A percentile compares a stretch with the other conserved stretches of the same genome.
phyloP scores from a whole-genome alignment of 2,888 invertebrate species.

The Agonopterix arenella region DNA sequence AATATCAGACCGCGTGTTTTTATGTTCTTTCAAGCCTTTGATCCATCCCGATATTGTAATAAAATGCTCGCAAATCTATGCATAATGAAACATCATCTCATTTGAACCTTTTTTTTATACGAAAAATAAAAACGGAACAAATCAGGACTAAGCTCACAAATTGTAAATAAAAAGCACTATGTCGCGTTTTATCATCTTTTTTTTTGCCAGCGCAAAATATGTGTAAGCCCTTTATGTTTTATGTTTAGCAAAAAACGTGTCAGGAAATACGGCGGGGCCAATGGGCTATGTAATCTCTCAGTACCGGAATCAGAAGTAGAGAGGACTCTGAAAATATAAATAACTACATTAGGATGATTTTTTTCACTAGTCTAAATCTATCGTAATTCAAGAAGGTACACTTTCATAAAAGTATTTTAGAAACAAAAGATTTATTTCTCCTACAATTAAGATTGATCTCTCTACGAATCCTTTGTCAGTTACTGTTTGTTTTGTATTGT shows the following conservation, averaged over 20 bases:
- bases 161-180: slow-evolving; percentile 11
- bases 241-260: slow-evolving; percentile 10
- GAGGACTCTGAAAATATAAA: too few relatives aligned
- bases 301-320: too few relatives aligned
- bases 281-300: not conserved
- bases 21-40: not conserved
- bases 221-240: slow-evolving; percentile 6
- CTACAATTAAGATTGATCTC: too few relatives aligned
- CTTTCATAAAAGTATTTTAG: too few relatives aligned
- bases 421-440: too few relatives aligned
- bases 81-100: slow-evolving; percentile 2
- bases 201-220: not conserved
- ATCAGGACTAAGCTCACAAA: slow-evolving; percentile 4
- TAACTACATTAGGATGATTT: too few relatives aligned
- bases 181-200: slow-evolving; percentile 10
- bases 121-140: slow-evolving; percentile 6
- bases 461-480: too few relatives aligned
- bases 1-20: not conserved
- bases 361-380: too few relatives aligned
- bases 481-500: too few relatives aligned
- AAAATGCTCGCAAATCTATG: slow-evolving; percentile 5
- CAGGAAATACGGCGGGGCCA: slow-evolving; percentile 11
- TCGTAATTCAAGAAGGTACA: too few relatives aligned
- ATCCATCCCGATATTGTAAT: not conserved
- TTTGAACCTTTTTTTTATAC: not conserved